Conservation (phyloP, 2,797 vertebrate genomes). For the Falco novaeseelandiae region DNA sequence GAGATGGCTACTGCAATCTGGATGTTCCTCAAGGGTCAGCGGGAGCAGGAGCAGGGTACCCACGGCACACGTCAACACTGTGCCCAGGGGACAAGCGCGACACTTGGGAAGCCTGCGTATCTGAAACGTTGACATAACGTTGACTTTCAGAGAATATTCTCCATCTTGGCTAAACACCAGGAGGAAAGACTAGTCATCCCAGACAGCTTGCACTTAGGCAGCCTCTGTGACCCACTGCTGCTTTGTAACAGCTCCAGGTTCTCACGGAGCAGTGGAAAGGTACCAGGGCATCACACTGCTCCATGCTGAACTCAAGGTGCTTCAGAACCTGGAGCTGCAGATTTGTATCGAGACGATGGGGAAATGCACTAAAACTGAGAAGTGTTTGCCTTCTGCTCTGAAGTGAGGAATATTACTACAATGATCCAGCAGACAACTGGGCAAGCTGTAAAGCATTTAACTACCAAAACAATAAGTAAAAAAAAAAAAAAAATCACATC, state of each 20-base stretch:
- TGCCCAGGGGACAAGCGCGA: not conserved
- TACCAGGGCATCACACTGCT: not conserved
- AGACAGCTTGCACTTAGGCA: fast-evolving
- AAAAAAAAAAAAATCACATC: not conserved
- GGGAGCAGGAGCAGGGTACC: not conserved
- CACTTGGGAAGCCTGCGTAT: not conserved
- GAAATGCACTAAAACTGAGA: not conserved
- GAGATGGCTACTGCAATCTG: not conserved
- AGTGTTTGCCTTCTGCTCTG: not conserved
- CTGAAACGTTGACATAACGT: not conserved
- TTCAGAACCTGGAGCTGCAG: not conserved
- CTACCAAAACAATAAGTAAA: not conserved
- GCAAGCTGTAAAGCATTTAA: not conserved
- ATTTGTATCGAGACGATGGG: fast-evolving
- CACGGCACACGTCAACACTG: too few relatives aligned
- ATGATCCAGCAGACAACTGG: not conserved
- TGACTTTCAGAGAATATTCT: not conserved
- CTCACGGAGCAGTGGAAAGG: not conserved
- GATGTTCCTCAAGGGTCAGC: not conserved
- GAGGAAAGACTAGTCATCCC: not conserved
- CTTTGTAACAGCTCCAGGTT: not conserved
- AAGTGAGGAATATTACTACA: not conserved
- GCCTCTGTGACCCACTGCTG: not conserved
- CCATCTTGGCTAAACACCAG: not conserved
- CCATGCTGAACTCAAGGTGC: not conserved